A percentile compares a stretch with the other conserved stretches of the same genome.
Evolutionary conservation across 2,113 vertebrate species (phyloP).

Genomic region (Syngnathus floridae): DNA sequence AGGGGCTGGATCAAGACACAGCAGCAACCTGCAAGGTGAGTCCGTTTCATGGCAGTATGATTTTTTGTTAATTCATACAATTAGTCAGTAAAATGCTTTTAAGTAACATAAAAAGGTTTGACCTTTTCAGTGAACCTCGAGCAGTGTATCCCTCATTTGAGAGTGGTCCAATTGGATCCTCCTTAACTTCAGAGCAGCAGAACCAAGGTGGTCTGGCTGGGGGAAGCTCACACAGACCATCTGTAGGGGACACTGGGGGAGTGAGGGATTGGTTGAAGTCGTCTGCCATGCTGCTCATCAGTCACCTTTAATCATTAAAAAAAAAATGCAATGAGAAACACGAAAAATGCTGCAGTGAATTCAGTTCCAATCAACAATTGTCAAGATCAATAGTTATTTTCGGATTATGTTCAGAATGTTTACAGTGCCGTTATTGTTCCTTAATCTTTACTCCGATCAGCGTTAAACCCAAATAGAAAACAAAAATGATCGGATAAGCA

Average conservation of each 20-base stretch:
- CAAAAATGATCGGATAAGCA: neutral
- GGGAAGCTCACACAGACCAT: slow-evolving; percentile 65
- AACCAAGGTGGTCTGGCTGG: slow-evolving; percentile 71
- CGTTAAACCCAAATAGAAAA: neutral
- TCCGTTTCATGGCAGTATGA: neutral
- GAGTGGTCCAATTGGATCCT: slow-evolving; percentile 64
- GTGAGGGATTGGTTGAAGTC: slow-evolving; percentile 65
- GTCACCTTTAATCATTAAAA: slow-evolving; percentile 5
- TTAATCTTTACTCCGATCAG: neutral
- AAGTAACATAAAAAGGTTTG: slow-evolving; percentile 4
- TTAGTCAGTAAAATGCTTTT: neutral
- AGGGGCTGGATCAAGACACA: slow-evolving; percentile 87
- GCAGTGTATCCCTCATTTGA: slow-evolving; percentile 77
- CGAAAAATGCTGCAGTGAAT: neutral
- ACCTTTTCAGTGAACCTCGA: slow-evolving; percentile 87
- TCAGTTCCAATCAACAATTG: neutral
- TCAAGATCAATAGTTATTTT: neutral
- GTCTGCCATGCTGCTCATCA: slow-evolving; percentile 70
- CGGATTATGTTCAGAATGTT: neutral
- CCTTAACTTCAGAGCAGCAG: slow-evolving; percentile 73
- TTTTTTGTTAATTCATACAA: neutral
- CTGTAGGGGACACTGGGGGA: slow-evolving; percentile 71
- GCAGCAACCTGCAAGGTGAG: slow-evolving; percentile 71
- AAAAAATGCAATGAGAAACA: neutral
- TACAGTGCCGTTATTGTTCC: neutral